Conservation (phyloP, 2,113 vertebrate genomes). For the Dicentrarchus labrax region DNA sequence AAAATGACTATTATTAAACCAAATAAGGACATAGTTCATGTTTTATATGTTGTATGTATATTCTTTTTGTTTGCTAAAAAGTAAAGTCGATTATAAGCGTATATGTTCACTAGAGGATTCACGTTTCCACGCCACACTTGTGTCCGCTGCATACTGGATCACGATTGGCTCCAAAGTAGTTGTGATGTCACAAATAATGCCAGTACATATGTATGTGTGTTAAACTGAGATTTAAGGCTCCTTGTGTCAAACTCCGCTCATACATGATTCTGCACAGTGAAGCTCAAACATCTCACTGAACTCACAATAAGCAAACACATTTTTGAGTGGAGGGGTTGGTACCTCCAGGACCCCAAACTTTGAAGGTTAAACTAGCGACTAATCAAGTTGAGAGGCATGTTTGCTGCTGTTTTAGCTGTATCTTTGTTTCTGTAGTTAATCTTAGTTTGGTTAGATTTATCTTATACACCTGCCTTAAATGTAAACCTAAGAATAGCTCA, state of each 20-base stretch:
- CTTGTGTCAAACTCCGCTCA: too few relatives aligned
- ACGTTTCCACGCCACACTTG: neutral
- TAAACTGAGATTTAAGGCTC: neutral
- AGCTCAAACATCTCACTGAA: neutral
- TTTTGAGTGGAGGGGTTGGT: neutral
- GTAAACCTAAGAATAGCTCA: conserved; percentile 28
- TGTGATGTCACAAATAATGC: neutral
- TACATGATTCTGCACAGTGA: neutral
- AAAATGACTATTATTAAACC: neutral
- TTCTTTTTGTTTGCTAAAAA: neutral
- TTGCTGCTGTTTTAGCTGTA: neutral
- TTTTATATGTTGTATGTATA: neutral
- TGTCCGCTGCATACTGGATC: neutral
- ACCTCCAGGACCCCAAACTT: neutral
- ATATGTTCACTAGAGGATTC: neutral
- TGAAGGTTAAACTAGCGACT: neutral
- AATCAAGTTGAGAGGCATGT: neutral
- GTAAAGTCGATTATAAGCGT: too few relatives aligned
- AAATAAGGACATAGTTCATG: neutral
- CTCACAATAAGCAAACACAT: neutral
- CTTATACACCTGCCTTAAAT: conserved; percentile 34
- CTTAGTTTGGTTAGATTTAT: conserved; percentile 31
- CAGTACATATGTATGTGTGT: neutral
- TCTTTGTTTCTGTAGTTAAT: neutral
- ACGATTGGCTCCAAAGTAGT: neutral